Evolutionary conservation across 1,140 invertebrate genomes (phyloP).

Genomic region (Pomacea maculata): DNA sequence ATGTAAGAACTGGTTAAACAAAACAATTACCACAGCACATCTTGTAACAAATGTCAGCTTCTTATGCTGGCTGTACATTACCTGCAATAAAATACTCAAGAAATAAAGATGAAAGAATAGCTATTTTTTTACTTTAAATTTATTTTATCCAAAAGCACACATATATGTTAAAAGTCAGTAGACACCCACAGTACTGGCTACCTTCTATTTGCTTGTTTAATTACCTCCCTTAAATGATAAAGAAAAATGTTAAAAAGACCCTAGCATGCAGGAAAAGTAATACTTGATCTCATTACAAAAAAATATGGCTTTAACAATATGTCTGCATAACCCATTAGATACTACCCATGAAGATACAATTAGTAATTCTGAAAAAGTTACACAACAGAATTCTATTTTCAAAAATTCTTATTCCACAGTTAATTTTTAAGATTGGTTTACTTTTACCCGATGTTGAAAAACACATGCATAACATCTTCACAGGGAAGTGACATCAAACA

Average conservation of each 20-base stretch:
- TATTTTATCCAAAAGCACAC: background rate
- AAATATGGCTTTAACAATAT: too few relatives aligned
- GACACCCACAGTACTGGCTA: too few relatives aligned
- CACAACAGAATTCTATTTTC: background rate
- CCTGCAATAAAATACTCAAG: constrained; percentile 32
- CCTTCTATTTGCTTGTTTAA: too few relatives aligned
- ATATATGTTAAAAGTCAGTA: background rate
- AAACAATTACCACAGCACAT: constrained; percentile 72
- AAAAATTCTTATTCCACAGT: background rate
- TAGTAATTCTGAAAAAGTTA: background rate
- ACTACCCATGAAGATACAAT: too few relatives aligned
- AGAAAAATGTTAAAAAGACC: too few relatives aligned
- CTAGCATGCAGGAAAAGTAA: too few relatives aligned
- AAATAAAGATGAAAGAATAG: background rate
- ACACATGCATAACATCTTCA: background rate
- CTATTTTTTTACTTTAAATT: background rate
- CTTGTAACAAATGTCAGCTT: constrained; percentile 47
- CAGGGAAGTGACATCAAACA: background rate
- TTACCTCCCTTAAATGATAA: too few relatives aligned
- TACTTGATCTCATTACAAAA: too few relatives aligned
- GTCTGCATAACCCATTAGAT: too few relatives aligned
- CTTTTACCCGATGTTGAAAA: background rate
- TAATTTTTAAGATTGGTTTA: background rate
- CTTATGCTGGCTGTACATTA: constrained; percentile 56
- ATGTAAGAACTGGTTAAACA: background rate